Conservation (phyloP, 2,113 vertebrate species). For the Orycteropus afer region DNA sequence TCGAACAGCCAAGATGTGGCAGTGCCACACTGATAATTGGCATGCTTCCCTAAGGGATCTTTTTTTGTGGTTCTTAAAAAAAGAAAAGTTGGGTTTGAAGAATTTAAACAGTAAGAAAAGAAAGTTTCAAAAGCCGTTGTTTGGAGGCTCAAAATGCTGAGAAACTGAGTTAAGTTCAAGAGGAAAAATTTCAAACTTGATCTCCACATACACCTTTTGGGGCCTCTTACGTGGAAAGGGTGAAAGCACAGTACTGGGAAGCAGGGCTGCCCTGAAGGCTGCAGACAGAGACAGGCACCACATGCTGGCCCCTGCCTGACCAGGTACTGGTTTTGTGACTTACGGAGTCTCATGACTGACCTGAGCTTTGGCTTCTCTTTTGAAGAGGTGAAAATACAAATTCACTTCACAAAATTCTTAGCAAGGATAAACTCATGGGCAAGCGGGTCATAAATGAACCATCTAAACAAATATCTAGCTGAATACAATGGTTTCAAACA, state of each 20-base stretch:
- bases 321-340: neutral
- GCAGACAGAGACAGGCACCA: neutral
- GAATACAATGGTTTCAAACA: neutral
- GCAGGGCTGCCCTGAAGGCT: no score
- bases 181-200: neutral
- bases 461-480: neutral
- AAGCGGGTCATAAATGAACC: neutral
- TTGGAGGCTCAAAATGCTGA: neutral
- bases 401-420: neutral
- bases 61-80: neutral
- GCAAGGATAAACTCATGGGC: neutral
- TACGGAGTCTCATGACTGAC: neutral
- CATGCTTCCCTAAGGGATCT: neutral
- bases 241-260: neutral
- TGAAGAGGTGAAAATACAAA: neutral
- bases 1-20: neutral
- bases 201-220: neutral
- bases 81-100: slow-evolving; percentile 35
- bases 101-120: slow-evolving; percentile 22
- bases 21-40: neutral
- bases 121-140: neutral
- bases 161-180: slow-evolving; percentile 1
- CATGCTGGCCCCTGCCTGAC: neutral
- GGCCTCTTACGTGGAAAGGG: neutral
- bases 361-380: neutral